Base-by-base conservation (phyloP, 2,797 vertebrate species). In the Avahi laniger region DNA sequence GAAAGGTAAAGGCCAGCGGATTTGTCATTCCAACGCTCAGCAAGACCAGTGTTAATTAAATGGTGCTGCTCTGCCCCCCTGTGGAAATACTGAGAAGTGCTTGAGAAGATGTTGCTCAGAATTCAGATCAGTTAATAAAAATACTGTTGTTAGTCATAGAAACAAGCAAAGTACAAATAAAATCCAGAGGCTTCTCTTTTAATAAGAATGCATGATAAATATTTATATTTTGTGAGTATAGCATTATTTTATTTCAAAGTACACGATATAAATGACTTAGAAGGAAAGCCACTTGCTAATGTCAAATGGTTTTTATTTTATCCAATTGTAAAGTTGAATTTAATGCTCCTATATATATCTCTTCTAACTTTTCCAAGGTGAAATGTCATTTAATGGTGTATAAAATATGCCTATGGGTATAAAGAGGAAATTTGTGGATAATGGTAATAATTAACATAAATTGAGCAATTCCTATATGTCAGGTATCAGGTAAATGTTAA, bases 71-170 rank as follows among this genome's bases (percentile, higher is more conserved):
- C 96, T 97, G 91, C 95, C 96, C 83, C 59, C 75, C 78, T 76
- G 96, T 96, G 96, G 96, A 6, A n/a, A 50, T 26, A 3, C 26
- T 50, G 91, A 63, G 91, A 95, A 85, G 46, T 93, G 43, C 96
- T 93, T 14, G 54, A 73, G 20, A 63, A 46, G 38, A 28, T 22
- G 0, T 33, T 46, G 76, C 63, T 61, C 70, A 30, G 57, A 72
- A 48, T 35, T 79, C 1, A 4, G 81, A 59, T 83, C 63, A 46
- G 33, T 14, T 26, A 54, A 46, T n/a, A n/a, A 0, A 52, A 52
- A 69, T 35, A 26, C 41, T 41, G 26, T 63, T 41, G 26, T 63
- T 22, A 26, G 10, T 78, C 35, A 72, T 26, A 94, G 89, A 93
- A 59, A 72, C 1, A 82, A 18, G 10, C 33, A 70, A 72, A 79